phyloP scores from a whole-genome alignment of 2,888 invertebrate genomes.

The Plusia festucae region DNA sequence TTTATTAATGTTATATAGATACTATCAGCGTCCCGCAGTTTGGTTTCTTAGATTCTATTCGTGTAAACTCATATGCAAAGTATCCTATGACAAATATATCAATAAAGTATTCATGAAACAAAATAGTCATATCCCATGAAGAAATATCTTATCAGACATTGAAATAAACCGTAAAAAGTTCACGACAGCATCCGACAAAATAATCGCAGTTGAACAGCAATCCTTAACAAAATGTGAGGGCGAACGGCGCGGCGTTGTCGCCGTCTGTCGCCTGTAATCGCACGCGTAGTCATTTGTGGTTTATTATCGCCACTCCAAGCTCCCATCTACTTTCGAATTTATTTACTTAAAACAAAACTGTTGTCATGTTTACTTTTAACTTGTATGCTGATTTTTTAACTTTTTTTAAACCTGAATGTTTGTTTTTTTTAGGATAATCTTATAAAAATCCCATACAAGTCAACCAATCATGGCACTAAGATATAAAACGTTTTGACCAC shows the following conservation, averaged over 20 bases:
- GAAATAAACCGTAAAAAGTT: neutral
- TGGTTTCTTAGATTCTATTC: too few species aligned
- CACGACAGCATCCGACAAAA: slow-evolving; percentile 19
- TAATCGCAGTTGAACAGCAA: slow-evolving; percentile 54
- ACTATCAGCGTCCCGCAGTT: too few species aligned
- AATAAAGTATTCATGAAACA: too few species aligned
- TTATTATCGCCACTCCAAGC: slow-evolving; percentile 65
- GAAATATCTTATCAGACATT: too few species aligned
- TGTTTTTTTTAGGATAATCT: too few species aligned
- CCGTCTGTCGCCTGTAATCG: slow-evolving; percentile 56
- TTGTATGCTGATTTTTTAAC: neutral
- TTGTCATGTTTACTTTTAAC: neutral
- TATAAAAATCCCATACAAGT: neutral
- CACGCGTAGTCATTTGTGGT: slow-evolving; percentile 65
- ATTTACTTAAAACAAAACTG: slow-evolving; percentile 47
- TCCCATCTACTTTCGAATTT: slow-evolving; percentile 58
- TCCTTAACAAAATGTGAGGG: slow-evolving; percentile 66
- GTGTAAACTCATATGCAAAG: too few species aligned
- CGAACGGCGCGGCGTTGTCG: slow-evolving; percentile 59
- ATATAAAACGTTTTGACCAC: neutral
- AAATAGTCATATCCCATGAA: too few species aligned
- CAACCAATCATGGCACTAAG: neutral
- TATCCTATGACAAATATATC: too few species aligned
- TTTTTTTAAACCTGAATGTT: too few species aligned
- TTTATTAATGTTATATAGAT: too few species aligned